Conservation (phyloP, 2,888 invertebrate genomes). For the Latrodectus elegans region DNA sequence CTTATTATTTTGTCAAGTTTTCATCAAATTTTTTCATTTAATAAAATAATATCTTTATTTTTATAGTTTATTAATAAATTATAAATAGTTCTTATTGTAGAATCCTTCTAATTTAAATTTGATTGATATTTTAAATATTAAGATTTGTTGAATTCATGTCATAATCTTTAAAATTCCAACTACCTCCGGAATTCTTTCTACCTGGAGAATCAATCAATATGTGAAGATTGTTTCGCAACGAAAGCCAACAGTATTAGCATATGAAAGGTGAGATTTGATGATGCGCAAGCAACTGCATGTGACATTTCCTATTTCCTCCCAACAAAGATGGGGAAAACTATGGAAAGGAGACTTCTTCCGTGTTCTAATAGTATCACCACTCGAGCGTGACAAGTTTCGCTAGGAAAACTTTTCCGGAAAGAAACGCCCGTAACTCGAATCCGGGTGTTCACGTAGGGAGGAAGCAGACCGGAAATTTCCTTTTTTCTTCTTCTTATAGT, state of each 20-base stretch:
- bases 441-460: not conserved
- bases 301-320: constrained; percentile 20
- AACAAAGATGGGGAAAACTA: not conserved
- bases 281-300: constrained; percentile 44
- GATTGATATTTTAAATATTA: too few species aligned
- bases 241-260: constrained; percentile 40
- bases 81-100: too few species aligned
- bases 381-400: not conserved
- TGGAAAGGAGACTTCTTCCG: not conserved
- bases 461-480: not conserved
- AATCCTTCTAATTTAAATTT: too few species aligned
- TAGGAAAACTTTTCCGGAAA: constrained; percentile 2
- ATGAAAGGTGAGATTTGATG: constrained; percentile 50
- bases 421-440: not conserved
- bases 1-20: too few species aligned
- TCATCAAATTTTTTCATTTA: too few species aligned
- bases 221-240: not conserved
- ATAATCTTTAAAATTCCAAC: too few species aligned
- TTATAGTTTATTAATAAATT: too few species aligned
- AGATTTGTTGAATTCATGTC: too few species aligned
- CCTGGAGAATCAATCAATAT: too few species aligned
- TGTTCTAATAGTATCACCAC: not conserved
- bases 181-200: too few species aligned
- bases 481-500: not conserved
- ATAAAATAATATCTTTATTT: too few species aligned